Conservation (phyloP, 92 coral and sea anemone genomes). For the Paramuricea clavata region DNA sequence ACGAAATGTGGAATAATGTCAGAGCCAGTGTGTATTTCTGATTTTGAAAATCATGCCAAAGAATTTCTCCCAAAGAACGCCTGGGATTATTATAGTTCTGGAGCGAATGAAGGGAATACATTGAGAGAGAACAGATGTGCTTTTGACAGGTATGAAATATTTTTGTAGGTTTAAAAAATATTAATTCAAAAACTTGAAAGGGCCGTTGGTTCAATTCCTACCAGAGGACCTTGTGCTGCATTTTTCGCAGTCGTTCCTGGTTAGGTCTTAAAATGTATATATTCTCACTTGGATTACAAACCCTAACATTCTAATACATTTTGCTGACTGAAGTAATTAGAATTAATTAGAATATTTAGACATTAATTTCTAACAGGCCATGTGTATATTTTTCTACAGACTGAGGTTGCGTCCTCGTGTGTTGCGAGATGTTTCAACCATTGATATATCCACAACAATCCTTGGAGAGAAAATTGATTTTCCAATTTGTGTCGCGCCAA, state of each 20-base stretch:
- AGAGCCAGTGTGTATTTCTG: conserved; percentile 29
- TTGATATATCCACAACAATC: conserved; percentile 26
- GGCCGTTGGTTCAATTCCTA: too few relatives aligned
- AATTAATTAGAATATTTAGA: too few relatives aligned
- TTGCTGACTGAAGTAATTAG: too few relatives aligned
- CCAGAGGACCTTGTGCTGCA: too few relatives aligned
- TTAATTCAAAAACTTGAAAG: too few relatives aligned
- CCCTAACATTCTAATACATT: too few relatives aligned
- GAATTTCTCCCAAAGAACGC: conserved; percentile 20
- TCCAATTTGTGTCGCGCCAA: conserved; percentile 46
- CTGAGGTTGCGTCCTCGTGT: conserved; percentile 24
- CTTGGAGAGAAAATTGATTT: conserved; percentile 50
- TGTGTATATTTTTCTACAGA: background rate
- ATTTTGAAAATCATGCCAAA: conserved; percentile 40
- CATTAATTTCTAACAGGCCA: too few relatives aligned
- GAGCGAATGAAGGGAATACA: conserved; percentile 26
- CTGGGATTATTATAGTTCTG: conserved; percentile 31
- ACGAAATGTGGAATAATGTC: too few relatives aligned
- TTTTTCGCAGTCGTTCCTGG: too few relatives aligned
- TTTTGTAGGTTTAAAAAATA: too few relatives aligned
- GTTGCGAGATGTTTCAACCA: conserved; percentile 12
- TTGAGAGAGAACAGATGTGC: conserved; percentile 25
- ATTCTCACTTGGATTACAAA: too few relatives aligned
- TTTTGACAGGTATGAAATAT: conserved; percentile 22
- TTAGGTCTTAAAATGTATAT: too few relatives aligned